A percentile compares a stretch with the other conserved stretches of the same genome.
Evolutionary conservation across 2,888 invertebrate species (phyloP).

Genomic region (Ectropis crepuscularia): DNA sequence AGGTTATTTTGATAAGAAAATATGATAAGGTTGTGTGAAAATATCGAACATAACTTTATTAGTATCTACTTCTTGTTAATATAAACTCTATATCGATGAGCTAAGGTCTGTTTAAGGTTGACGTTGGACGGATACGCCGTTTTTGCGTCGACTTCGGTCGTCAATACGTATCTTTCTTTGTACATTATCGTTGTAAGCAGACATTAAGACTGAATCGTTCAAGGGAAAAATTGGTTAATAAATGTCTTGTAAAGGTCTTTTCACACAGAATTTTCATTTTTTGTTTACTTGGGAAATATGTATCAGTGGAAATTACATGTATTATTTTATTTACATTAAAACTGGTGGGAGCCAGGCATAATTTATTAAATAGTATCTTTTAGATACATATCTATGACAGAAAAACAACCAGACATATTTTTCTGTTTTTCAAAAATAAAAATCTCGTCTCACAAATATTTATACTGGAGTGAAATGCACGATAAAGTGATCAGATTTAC

Average conservation of each 20-base stretch:
- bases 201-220: conserved; percentile 77
- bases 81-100: fast-evolving
- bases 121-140: conserved; percentile 44
- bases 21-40: conserved; percentile 75
- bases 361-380: too few relatives aligned
- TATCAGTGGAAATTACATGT: too few relatives aligned
- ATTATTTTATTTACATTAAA: too few relatives aligned
- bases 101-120: conserved; percentile 41
- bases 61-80: conserved; percentile 12
- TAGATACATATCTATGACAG: too few relatives aligned
- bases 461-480: too few relatives aligned
- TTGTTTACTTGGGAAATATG: too few relatives aligned
- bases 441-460: too few relatives aligned
- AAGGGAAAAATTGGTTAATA: conserved; percentile 82
- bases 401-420: too few relatives aligned
- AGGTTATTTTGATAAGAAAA: conserved; percentile 47
- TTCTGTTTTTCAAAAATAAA: too few relatives aligned
- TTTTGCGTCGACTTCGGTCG: conserved; percentile 50
- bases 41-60: conserved; percentile 78
- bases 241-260: conserved; percentile 57
- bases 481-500: too few relatives aligned
- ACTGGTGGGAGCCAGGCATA: too few relatives aligned
- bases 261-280: conserved; percentile 35
- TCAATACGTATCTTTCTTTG: conserved; percentile 74
- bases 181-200: conserved; percentile 74